Conservation (phyloP, 2,797 vertebrate species). For the Eulemur albifrons region DNA sequence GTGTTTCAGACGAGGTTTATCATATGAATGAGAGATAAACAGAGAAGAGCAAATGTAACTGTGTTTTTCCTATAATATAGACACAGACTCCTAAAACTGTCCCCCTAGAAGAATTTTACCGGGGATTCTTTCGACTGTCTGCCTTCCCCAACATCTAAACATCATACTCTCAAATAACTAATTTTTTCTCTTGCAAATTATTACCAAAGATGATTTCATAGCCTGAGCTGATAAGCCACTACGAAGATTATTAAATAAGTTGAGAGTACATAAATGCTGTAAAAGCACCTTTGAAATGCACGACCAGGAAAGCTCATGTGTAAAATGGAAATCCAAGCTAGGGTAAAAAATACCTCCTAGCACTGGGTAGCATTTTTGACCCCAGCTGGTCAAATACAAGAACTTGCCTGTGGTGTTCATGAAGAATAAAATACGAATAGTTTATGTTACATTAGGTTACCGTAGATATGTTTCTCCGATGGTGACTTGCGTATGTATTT, state of each 20-base stretch:
- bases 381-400: not conserved
- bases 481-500: not conserved
- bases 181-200: not conserved
- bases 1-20: not conserved
- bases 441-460: not conserved
- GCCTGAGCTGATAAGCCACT: not conserved
- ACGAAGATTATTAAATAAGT: not conserved
- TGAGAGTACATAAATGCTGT: not conserved
- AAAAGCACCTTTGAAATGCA: not conserved
- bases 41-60: not conserved
- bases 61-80: not conserved
- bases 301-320: not conserved
- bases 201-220: not conserved
- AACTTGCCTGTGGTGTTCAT: not conserved
- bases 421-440: slow-evolving; percentile 13
- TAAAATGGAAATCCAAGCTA: not conserved
- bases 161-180: not conserved
- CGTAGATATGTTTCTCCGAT: not conserved
- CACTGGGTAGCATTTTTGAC: not conserved
- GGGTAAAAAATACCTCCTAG: not conserved
- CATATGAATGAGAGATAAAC: not conserved
- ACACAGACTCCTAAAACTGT: not conserved
- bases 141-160: not conserved
- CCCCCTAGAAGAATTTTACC: not conserved
- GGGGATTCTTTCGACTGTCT: not conserved